These are phyloP conservation scores for Channa maculata DNA, from an alignment of 2,113 vertebrate species.

Conservation along the genomic window DNA sequence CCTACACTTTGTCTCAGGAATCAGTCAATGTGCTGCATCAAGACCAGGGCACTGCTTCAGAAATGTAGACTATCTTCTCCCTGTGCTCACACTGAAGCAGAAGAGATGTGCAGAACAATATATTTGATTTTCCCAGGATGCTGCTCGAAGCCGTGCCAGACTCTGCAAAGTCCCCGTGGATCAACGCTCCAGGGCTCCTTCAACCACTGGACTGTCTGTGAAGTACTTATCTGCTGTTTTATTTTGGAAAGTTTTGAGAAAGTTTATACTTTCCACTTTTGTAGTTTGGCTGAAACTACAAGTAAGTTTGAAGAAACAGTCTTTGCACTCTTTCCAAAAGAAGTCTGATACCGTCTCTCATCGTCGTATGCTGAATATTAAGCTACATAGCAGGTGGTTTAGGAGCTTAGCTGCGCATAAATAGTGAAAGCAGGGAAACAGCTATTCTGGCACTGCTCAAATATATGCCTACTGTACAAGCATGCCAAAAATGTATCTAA, in stretches of 20 bases:
- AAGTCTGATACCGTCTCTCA: background rate
- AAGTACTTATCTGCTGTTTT: conserved; percentile 28
- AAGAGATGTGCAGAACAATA: conserved; percentile 59
- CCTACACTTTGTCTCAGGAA: conserved; percentile 18
- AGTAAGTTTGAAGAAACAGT: no score
- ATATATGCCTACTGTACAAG: background rate
- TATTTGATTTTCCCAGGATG: conserved; percentile 62
- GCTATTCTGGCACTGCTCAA: background rate
- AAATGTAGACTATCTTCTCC: conserved; percentile 29
- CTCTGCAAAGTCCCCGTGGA: conserved; percentile 48
- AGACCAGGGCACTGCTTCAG: background rate
- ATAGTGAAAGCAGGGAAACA: background rate
- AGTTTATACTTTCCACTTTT: conserved; percentile 2
- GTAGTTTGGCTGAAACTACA: background rate
- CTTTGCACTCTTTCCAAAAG: no score
- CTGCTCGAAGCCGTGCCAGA: conserved; percentile 47
- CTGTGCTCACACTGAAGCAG: conserved; percentile 40
- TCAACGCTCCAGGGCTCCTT: conserved; percentile 38
- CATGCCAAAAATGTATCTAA: no score
- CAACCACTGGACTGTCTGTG: conserved; percentile 23
- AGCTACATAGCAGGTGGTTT: background rate
- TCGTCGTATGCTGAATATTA: background rate
- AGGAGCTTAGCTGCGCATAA: background rate
- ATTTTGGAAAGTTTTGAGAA: conserved; percentile 5
- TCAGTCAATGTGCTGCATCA: conserved; percentile 19